Base-by-base conservation (phyloP, 2,797 vertebrate species). In the Loriculus beryllinus region DNA sequence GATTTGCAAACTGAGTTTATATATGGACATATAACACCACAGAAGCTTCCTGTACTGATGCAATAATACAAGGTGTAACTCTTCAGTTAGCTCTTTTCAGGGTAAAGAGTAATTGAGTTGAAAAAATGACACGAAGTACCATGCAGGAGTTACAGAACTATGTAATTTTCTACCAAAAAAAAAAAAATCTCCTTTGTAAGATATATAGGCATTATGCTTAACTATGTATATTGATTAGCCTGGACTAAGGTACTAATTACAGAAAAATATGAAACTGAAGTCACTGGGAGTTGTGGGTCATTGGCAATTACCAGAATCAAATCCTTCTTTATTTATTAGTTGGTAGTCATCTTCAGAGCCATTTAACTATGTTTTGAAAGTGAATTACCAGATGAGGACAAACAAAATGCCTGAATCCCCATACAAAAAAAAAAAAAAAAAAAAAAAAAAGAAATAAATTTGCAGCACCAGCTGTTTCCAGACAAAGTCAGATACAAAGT, bases 361-460 rank as follows among this genome's bases (percentile, higher is more conserved):
- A 52, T 78, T 94, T 94, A 93, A 49, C 29, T 88, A 45, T 62
- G 26, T 59, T 97, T 94, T 84, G 56, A 93, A 97, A 97, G 83
- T 83, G 33, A 85, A 29, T 52, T 90, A 68, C 62, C 33, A 78
- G 62, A 90, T 71, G 33, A 92, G 81, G 94, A 88, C 40, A 75
- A 90, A 78, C 82, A 75, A 96, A 94, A 89, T 78, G 12, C n/a
- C 65, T 70, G 45, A 86, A 86, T 92, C 42, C 40, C 31, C 43
- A 77, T 86, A 88, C 76, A 31, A 0, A 43, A 67, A 88, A 37
- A 52, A n/a, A 57, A 22, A 5, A 33, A n/a, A 19, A 40, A 40
- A 40, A 40, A 40, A 14, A 13, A 15, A 28, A 13, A 7, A 26
- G 25, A 31, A 45, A 63, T 68, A 65, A 78, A 65, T 19, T 63